Evolutionary conservation across 2,797 vertebrate species (phyloP), one percentile per base, ranked within the genome.

Genomic region (Falco novaeseelandiae): DNA sequence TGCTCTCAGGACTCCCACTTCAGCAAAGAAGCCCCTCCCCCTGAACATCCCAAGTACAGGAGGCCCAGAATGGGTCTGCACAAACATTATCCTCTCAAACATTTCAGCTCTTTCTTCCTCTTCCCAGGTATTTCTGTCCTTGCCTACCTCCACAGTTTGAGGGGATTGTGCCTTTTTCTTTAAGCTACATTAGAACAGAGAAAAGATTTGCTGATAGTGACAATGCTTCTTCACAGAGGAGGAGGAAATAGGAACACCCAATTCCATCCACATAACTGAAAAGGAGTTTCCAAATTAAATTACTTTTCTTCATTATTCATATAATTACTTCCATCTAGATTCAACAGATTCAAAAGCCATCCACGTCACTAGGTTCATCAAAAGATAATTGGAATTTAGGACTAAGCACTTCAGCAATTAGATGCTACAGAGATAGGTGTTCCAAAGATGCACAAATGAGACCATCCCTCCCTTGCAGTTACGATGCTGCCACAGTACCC

Each of bases 261-360:
- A 5, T 42, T 44, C 67, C 15, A 91, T 4, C 55, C 70, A 65
- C 46, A 23, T 13, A 84, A 83, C 44, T 42, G 34, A 61, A 69
- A 70, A n/a, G n/a, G 38, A 73, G 21, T 42, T 78, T 74, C 91
- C 80, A 88, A 90, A 92, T 80, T 77, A 83, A 93, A 93, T 73
- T 46, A 70, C 16, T 86, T 78, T 29, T 59, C 19, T 82, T 90
- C 38, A 83, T 83, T 80, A 83, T 66, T 96, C 84, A 81, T 29
- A 29, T 49, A 86, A 89, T 83, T 81, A 88, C 74, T 81, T 77
- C 14, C 30, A 62, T 27, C 72, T 58, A 74, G 30, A 83, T 74
- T n/a, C 29, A 80, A 61, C 20, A 62, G 66, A 71, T 48, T 82
- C 74, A 59, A 82, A 92, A 89, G 55, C 77, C 52, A 81, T 22